Conservation (phyloP, 1,140 invertebrate genomes). For the Magallana angulata region DNA sequence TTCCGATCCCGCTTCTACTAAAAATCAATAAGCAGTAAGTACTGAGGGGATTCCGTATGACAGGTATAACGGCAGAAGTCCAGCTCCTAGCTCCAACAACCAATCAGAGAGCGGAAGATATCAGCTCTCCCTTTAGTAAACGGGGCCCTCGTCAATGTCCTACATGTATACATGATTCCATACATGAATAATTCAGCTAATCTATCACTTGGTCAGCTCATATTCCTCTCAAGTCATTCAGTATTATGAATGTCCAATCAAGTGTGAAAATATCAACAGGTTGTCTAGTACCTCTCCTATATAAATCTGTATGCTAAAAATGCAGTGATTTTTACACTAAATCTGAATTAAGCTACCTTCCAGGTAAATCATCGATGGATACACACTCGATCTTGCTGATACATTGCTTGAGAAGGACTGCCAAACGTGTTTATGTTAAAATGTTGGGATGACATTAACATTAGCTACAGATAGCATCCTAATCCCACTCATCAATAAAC, state of each 20-base stretch:
- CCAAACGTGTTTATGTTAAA: not conserved
- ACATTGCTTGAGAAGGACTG: not conserved
- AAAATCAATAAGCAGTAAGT: slow-evolving; percentile 26
- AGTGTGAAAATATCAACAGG: not conserved
- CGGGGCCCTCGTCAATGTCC: not conserved
- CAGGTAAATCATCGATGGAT: slow-evolving; percentile 29
- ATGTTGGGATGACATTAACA: slow-evolving; percentile 28
- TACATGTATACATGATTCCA: not conserved
- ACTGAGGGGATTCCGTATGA: not conserved
- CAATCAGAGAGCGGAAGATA: not conserved
- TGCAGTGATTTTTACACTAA: not conserved
- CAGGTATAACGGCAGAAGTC: slow-evolving; percentile 2
- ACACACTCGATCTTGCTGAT: slow-evolving; percentile 17
- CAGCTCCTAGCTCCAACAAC: not conserved
- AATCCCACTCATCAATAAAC: slow-evolving; percentile 31
- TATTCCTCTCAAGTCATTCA: not conserved
- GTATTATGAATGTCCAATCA: not conserved
- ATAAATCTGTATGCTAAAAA: not conserved
- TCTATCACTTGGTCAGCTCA: slow-evolving; percentile 23
- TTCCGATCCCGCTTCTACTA: slow-evolving; percentile 24
- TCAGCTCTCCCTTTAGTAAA: not conserved
- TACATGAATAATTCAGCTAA: slow-evolving; percentile 22
- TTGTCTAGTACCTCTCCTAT: not conserved
- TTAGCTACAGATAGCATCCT: slow-evolving; percentile 8
- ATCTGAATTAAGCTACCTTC: not conserved